Evolutionary conservation across 23 tunicate species (phyloP).

Genomic region (Clavelina lepadiformis): DNA sequence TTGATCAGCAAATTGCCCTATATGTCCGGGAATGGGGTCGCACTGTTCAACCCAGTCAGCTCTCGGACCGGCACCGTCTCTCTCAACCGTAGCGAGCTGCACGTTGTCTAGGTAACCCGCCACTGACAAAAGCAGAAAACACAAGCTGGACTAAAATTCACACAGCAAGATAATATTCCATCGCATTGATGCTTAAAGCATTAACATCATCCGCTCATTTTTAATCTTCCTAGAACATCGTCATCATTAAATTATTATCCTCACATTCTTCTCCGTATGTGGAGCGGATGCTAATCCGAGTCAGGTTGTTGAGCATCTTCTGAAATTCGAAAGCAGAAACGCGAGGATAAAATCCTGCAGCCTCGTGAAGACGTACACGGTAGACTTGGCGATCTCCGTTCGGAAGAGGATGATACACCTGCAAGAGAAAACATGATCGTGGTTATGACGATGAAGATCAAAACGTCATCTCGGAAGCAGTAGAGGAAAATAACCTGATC

Average conservation of each 20-base stretch:
- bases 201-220: too few species aligned
- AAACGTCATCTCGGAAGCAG: neutral
- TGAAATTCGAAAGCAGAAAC: conserved; percentile 73
- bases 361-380: conserved; percentile 83
- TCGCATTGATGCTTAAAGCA: too few species aligned
- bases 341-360: conserved; percentile 70
- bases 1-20: conserved; percentile 35
- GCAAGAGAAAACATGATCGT: neutral
- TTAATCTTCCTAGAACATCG: too few species aligned
- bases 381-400: conserved; percentile 27
- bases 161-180: too few species aligned
- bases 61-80: conserved; percentile 43
- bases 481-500: conserved; percentile 53
- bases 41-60: conserved; percentile 97
- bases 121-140: conserved; percentile 21
- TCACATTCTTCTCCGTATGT: conserved; percentile 60
- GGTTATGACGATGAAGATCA: neutral
- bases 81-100: conserved; percentile 51
- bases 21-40: conserved; percentile 24
- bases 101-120: conserved; percentile 59
- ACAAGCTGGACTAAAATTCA: too few species aligned
- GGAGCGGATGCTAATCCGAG: conserved; percentile 63
- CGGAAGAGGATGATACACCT: conserved; percentile 67
- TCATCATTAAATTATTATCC: too few species aligned
- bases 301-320: conserved; percentile 65